phyloP scores from a whole-genome alignment of 92 coral and sea anemone genomes.

The Siderastrea radians region DNA sequence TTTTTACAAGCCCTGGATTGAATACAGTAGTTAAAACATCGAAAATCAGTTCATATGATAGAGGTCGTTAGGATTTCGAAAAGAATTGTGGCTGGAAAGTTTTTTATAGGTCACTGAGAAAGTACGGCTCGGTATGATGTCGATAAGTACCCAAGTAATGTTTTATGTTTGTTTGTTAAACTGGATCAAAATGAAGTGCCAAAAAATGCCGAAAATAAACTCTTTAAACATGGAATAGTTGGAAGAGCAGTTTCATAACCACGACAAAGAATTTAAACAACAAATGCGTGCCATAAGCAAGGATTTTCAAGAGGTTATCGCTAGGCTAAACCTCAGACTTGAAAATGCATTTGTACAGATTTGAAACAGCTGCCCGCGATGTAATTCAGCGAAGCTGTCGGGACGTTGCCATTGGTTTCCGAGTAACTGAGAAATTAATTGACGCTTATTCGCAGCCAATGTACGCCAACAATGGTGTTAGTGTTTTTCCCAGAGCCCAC shows the following conservation, averaged over 20 bases:
- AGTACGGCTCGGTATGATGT: constrained; percentile 18
- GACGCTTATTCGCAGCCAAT: constrained; percentile 33
- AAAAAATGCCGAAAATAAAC: constrained; percentile 1
- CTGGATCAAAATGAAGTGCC: constrained; percentile 3
- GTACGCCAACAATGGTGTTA: background rate
- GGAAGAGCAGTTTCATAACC: background rate
- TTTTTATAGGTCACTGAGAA: too few relatives aligned
- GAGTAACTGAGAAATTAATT: constrained; percentile 27
- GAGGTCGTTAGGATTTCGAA: background rate
- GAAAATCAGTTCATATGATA: background rate
- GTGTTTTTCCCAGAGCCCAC: constrained; percentile 28
- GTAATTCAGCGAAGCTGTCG: constrained; percentile 6
- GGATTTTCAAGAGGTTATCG: background rate
- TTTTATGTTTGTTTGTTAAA: constrained; percentile 13
- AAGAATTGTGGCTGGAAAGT: too few relatives aligned
- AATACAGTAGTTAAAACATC: background rate
- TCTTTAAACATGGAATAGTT: background rate
- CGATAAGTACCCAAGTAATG: constrained; percentile 8
- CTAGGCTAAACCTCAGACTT: background rate
- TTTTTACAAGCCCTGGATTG: background rate
- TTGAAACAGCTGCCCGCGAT: constrained; percentile 28
- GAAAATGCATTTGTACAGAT: background rate
- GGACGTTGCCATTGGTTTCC: constrained; percentile 30
- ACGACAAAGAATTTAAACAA: background rate
- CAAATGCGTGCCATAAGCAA: background rate